Base-by-base conservation (phyloP, 2,888 invertebrate species). In the Ennomos erosarius region DNA sequence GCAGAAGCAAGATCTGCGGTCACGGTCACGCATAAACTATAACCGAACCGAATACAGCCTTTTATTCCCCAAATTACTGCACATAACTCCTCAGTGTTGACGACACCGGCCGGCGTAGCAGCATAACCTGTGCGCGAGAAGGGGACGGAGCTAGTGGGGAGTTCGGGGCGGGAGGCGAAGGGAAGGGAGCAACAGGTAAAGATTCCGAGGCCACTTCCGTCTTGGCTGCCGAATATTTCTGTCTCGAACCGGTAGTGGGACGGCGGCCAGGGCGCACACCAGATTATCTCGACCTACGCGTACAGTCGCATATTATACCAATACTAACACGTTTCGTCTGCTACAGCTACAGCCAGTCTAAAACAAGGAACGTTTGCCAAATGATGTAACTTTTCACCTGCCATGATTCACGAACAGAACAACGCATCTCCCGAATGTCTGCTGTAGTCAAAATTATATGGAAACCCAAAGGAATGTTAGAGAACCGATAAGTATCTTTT, bases 171-270 rank as follows among this genome's bases (percentile, higher is more conserved):
- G 87, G 88, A 26, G 26, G 26, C 26, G 26, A 26, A 26, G 26
- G 82, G 89, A 88, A 90, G 90, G 91, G 92, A 91, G 91, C 91
- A 91, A 92, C 92, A 91, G 92, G 91, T 91, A 92, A 91, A 90
- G 92, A 92, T 92, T 91, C 91, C 91, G 92, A 92, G 91, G 91
- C 90, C 90, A 92, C 91, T 92, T 92, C 92, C 92, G 92, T 90
- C 91, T 92, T 91, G 87, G 91, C 91, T 89, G 92, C 90, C 92
- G 91, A 92, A 92, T 92, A 92, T 92, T 91, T 91, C 89, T 91
- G 91, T 91, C 88, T 89, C 87, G 85, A 91, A 92, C 92, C 92
- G 92, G 92, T 92, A 91, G 92, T 92, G 90, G 90, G 90, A 84
- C 82, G 83, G 80, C 85, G 81, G 91, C 90, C 91, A 90, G 88